phyloP scores from a whole-genome alignment of 1,140 invertebrate genomes.

The Dolichoris vasculosae region DNA sequence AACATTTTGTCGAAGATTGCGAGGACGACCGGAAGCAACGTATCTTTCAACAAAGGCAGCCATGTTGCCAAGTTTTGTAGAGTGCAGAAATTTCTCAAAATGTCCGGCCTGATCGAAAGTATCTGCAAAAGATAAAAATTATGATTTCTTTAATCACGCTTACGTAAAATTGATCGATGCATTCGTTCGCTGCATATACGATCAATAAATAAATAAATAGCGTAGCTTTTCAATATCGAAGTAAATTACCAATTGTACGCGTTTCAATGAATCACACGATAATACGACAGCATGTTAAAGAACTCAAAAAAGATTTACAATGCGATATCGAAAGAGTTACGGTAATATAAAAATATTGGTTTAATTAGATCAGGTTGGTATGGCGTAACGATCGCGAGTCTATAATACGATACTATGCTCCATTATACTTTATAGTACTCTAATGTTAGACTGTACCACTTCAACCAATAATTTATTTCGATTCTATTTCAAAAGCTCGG shows the following conservation, averaged over 20 bases:
- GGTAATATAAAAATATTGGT: neutral
- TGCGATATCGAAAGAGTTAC: neutral
- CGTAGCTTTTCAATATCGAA: neutral
- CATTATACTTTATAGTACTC: neutral
- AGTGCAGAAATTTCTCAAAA: constrained; percentile 67
- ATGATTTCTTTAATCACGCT: neutral
- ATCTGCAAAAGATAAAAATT: constrained; percentile 59
- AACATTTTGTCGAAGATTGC: constrained; percentile 75
- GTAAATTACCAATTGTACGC: too few species aligned
- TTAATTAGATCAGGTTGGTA: neutral
- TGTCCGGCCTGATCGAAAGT: constrained; percentile 68
- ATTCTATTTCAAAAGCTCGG: neutral
- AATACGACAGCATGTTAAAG: neutral
- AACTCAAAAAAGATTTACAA: neutral
- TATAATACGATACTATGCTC: neutral
- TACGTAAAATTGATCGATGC: neutral
- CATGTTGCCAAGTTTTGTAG: constrained; percentile 69
- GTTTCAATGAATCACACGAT: neutral
- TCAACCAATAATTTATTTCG: neutral
- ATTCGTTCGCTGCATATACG: neutral
- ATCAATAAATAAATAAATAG: neutral
- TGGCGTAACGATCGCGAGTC: neutral
- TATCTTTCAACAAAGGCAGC: constrained; percentile 73
- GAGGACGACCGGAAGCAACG: constrained; percentile 72
- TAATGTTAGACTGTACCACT: neutral